Base-by-base conservation (phyloP, 92 coral and sea anemone genomes). In the Heteractis magnifica region DNA sequence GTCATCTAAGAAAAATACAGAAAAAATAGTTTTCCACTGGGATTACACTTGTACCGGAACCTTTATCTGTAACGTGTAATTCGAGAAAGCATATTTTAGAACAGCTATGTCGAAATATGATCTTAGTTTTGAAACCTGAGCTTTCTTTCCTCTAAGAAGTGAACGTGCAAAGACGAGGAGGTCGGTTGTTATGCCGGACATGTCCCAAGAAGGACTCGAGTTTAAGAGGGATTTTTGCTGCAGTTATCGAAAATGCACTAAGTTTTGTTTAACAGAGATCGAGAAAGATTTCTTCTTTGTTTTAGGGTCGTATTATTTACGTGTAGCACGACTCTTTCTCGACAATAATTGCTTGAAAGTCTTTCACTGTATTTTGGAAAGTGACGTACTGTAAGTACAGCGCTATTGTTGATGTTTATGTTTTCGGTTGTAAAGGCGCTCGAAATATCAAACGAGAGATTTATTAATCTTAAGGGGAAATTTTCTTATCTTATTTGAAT, bases 1-100 rank as follows among this genome's bases (percentile, higher is more conserved):
- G 84, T 81, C 84, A 81, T 59, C 10, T 23, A 51, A 68, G 72
- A 18, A 51, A 81, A 81, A 18, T 81, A 68, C 23, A n/a, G 52
- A 14, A 6, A 79, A 4, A 21, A 12, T 79, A 65, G 20, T 62
- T 64, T 79, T 78, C n/a, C 59, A 11, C 16, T 16, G 77, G 62
- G 65, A 70, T 68, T 49, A 65, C 59, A 21, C 77, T 81, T 71
- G 77, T 49, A 71, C 77, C 84, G 84, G 84, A 81, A 81, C 84
- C 52, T 15, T 8, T 1, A 49, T 9, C 71, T 19, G 18, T 4
- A 68, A 70, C 59, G n/a, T 4, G 73, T 68, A 68, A 68, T 68
- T 52, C 44, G 59, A 52, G 79, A 26, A 12, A 11, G 18, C 15
- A 18, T 81, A 71, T 81, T 81, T 70, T 49, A 70, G 16, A 56